Conservation (phyloP, 1,140 invertebrate genomes). For the Cheumatopsyche charites region DNA sequence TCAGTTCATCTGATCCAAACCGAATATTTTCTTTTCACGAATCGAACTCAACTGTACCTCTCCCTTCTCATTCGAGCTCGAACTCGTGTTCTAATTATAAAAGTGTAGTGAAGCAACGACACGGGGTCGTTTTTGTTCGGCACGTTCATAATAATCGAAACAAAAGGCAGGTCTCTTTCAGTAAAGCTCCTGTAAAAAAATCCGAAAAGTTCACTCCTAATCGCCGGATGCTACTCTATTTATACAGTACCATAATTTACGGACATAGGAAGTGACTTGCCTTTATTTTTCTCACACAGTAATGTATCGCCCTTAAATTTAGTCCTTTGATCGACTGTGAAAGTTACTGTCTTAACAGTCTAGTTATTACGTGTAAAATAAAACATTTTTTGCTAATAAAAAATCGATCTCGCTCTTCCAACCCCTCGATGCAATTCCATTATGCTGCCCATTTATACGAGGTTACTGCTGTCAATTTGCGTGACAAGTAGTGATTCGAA, state of each 20-base stretch:
- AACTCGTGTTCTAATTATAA: constrained; percentile 18
- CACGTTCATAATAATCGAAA: constrained; percentile 18
- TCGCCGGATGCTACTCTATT: not conserved
- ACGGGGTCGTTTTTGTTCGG: not conserved
- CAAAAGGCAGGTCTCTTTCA: constrained; percentile 7
- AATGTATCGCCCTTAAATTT: no score
- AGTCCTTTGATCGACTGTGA: no score
- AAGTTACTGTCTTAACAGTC: no score
- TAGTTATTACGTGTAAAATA: no score
- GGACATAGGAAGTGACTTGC: no score
- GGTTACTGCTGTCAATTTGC: constrained; percentile 31
- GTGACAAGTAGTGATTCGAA: constrained; percentile 33
- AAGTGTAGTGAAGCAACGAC: not conserved
- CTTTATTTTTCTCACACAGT: no score
- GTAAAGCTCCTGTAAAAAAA: not conserved
- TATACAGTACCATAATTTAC: no score
- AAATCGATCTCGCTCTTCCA: not conserved
- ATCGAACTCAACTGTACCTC: not conserved
- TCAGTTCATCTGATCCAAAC: not conserved
- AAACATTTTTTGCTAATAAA: no score
- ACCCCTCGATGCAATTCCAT: no score
- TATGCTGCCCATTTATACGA: not conserved
- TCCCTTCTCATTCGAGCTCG: not conserved
- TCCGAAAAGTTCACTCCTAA: constrained; percentile 5
- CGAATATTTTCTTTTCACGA: not conserved